Evolutionary conservation across 2,113 vertebrate species (phyloP).

Genomic region (Xiphias gladius): DNA sequence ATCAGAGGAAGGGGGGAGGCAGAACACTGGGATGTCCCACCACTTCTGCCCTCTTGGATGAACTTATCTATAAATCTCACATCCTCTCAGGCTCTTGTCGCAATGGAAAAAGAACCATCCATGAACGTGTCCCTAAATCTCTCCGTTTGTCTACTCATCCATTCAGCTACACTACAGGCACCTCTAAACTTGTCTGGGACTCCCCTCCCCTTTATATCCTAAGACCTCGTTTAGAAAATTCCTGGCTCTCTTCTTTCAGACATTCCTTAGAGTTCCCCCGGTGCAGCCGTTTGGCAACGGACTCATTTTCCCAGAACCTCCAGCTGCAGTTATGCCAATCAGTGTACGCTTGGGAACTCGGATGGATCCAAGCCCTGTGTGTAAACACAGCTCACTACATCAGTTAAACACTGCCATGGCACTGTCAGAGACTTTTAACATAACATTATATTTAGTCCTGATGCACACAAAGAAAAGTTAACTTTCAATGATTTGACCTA

Average conservation of each 20-base stretch:
- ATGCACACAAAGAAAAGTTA: background rate
- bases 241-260: slow-evolving; percentile 73
- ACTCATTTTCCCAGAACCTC: slow-evolving; percentile 78
- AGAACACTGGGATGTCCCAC: slow-evolving; percentile 39
- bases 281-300: slow-evolving; percentile 74
- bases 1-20: slow-evolving; percentile 13
- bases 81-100: slow-evolving; percentile 49
- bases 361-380: background rate
- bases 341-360: background rate
- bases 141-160: slow-evolving; percentile 43
- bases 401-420: background rate
- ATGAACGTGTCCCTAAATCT: slow-evolving; percentile 40
- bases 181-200: slow-evolving; percentile 46
- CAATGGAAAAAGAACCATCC: slow-evolving; percentile 56
- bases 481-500: background rate
- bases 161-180: slow-evolving; percentile 62
- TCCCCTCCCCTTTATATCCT: slow-evolving; percentile 52
- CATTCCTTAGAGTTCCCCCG: slow-evolving; percentile 78
- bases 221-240: slow-evolving; percentile 67
- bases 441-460: background rate
- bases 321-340: slow-evolving; percentile 62
- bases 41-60: slow-evolving; percentile 40
- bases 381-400: slow-evolving; percentile 1
- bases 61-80: slow-evolving; percentile 63
- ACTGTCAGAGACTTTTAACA: background rate